Base-by-base conservation (phyloP, 2,113 vertebrate species). In the Cephalopterus ornatus region DNA sequence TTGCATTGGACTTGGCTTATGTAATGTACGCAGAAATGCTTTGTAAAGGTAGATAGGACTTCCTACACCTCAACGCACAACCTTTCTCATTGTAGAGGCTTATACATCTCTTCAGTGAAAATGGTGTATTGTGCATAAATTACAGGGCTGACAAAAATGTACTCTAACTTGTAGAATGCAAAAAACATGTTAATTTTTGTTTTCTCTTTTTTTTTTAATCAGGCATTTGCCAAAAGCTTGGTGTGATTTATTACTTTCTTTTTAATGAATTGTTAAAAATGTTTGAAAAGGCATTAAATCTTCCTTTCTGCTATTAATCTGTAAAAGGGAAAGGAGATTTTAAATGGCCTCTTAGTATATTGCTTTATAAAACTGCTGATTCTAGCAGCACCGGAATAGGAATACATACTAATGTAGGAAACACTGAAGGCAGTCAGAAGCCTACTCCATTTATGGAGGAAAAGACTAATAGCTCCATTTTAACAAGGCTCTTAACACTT, bases 351-450 rank as follows among this genome's bases (percentile, higher is more conserved):
- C 93, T 98, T 97, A 97, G 96, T 94, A 97, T 97, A 98, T 98
- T 98, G 97, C 97, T 97, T 97, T 97, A 96, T 96, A 97, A 98
- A 98, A 98, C 87, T 97, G 98, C 98, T 98, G 98, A 98, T 97
- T 97, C 96, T 85, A 97, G 97, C 97, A 97, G 94, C 93, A 93
- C 92, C 26, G 14, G 93, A 94, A 97, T 93, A 96, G 92, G 95
- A 97, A 98, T 96, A 97, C 97, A 96, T 96, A 96, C 97, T 97
- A 97, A 98, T 98, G 96, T 96, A 98, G 96, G 97, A 95, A 97
- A 93, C 80, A 96, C 89, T 92, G 93, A 96, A 95, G 95, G 81
- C 90, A 97, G 97, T 91, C 94, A 96, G 88, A 95, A 95, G 84
- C 61, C 70, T 96, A 92, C 96, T 94, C 88, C 97, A 80, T 98